Percentiles rank a stretch among this genome's conserved stretches.
phyloP scores from a whole-genome alignment of 2,113 vertebrate genomes.

The Pandion haliaetus region DNA sequence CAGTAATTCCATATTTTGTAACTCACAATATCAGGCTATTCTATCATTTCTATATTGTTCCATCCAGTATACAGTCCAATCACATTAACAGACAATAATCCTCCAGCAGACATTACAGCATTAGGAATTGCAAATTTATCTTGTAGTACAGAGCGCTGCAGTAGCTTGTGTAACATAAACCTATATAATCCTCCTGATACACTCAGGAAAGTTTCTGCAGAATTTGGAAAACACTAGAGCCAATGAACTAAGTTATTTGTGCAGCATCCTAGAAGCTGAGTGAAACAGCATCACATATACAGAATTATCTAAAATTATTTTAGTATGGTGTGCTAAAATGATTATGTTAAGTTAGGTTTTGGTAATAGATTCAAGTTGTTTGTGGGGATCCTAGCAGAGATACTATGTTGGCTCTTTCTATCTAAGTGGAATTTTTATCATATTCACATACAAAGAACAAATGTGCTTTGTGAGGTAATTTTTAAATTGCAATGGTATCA shows the following conservation, averaged over 20 bases:
- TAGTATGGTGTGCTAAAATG: background rate
- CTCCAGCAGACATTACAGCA: background rate
- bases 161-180: background rate
- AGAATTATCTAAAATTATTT: background rate
- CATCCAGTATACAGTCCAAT: background rate
- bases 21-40: background rate
- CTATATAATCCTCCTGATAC: background rate
- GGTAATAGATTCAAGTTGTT: background rate
- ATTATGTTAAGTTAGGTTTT: background rate
- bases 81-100: constrained; percentile 28
- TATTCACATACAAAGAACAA: background rate
- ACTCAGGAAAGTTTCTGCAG: background rate
- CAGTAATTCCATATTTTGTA: background rate
- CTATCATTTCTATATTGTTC: background rate
- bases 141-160: background rate
- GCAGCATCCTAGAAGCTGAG: background rate
- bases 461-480: background rate
- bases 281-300: background rate
- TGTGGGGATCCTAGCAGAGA: background rate
- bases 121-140: constrained; percentile 22
- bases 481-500: background rate
- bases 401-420: background rate
- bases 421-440: background rate
- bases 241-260: background rate
- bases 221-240: background rate